phyloP scores from a whole-genome alignment of 2,888 invertebrate genomes.

The Poecilobothrus nobilitatus region DNA sequence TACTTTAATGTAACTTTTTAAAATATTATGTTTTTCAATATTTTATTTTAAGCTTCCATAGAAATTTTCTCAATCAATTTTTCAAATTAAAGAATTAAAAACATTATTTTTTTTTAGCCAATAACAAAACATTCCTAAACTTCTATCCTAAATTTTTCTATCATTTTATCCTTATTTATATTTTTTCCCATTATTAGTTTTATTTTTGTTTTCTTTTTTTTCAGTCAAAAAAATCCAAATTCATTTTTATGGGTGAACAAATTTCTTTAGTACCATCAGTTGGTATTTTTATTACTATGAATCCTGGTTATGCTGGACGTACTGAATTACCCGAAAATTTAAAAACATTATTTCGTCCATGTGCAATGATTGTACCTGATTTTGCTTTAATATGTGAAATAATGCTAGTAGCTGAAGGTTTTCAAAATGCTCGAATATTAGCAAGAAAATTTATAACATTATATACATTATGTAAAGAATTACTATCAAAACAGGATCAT shows the following conservation, averaged over 20 bases:
- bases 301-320: constrained; percentile 91
- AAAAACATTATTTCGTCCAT: constrained; percentile 59
- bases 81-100: too few relatives aligned
- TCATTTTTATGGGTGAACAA: constrained; percentile 78
- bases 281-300: constrained; percentile 95
- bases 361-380: constrained; percentile 97
- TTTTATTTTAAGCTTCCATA: too few relatives aligned
- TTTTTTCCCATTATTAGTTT: too few relatives aligned
- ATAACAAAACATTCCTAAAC: too few relatives aligned
- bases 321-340: constrained; percentile 78
- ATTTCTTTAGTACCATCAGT: constrained; percentile 69
- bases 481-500: constrained; percentile 91
- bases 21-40: too few relatives aligned
- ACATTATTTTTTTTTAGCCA: too few relatives aligned
- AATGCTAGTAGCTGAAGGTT: constrained; percentile 95
- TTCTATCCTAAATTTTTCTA: too few relatives aligned
- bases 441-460: constrained; percentile 93
- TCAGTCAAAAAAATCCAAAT: constrained; percentile 60
- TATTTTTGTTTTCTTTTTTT: constrained; percentile 16
- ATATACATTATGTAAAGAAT: constrained; percentile 82
- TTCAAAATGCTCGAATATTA: constrained; percentile 81
- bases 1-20: background rate
- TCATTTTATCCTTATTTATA: too few relatives aligned
- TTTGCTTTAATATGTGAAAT: constrained; percentile 96
- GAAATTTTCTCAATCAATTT: too few relatives aligned